Evolutionary conservation across 2,888 invertebrate species (phyloP).

Genomic region (Parnassius apollo): DNA sequence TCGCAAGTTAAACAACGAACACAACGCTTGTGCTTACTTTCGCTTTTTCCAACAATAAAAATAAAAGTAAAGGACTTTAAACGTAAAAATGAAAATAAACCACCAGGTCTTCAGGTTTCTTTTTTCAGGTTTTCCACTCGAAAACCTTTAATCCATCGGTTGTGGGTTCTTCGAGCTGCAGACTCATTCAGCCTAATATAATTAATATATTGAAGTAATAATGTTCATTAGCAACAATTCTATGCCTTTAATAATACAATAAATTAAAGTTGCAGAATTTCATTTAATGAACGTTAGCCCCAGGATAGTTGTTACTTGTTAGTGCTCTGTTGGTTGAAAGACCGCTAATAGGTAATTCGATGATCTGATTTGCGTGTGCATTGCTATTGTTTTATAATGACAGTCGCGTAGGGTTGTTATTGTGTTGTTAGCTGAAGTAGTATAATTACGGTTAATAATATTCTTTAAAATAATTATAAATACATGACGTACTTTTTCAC

Average conservation of each 20-base stretch:
- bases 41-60: no score
- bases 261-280: not conserved
- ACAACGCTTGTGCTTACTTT: no score
- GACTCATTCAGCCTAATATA: no score
- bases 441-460: not conserved
- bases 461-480: no score
- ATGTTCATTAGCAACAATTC: not conserved
- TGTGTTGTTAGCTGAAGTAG: not conserved
- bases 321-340: not conserved
- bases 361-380: slow-evolving; percentile 37
- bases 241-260: not conserved
- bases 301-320: slow-evolving; percentile 4
- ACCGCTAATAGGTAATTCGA: slow-evolving; percentile 28
- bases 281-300: not conserved
- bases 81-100: no score
- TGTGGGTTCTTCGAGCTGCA: no score
- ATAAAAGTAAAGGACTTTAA: no score
- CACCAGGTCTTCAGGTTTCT: no score
- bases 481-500: no score
- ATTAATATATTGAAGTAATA: no score
- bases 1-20: slow-evolving; percentile 1
- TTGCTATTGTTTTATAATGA: slow-evolving; percentile 17
- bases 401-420: not conserved
- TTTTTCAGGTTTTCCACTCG: no score
- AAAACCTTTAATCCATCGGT: no score